Evolutionary conservation across 2,797 vertebrate genomes (phyloP).

Genomic region (Microcaecilia unicolor): DNA sequence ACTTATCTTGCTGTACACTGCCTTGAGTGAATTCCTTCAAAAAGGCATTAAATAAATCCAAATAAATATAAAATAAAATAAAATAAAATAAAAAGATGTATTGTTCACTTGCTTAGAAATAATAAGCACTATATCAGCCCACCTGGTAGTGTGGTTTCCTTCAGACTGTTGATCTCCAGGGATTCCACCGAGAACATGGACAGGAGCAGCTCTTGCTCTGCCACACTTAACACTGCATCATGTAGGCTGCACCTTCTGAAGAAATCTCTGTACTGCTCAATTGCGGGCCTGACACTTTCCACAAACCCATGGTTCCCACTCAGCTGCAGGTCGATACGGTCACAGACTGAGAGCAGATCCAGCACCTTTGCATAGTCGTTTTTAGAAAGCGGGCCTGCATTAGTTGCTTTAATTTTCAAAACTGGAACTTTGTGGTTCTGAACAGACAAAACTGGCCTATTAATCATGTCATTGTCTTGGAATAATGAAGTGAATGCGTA

Average conservation of each 20-base stretch:
- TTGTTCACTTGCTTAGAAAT: too few relatives aligned
- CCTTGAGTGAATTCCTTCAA: too few relatives aligned
- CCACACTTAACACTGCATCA: not conserved
- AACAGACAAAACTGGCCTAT: not conserved
- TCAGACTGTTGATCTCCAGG: slow-evolving; percentile 9
- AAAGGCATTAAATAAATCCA: too few relatives aligned
- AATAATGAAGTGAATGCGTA: not conserved
- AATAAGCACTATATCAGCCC: too few relatives aligned
- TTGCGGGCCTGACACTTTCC: slow-evolving; percentile 8
- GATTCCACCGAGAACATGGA: slow-evolving; percentile 19
- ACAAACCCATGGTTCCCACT: not conserved
- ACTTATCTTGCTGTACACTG: too few relatives aligned
- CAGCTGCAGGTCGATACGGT: slow-evolving; percentile 12
- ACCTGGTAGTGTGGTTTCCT: slow-evolving; percentile 11
- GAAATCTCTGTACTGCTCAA: slow-evolving; percentile 2
- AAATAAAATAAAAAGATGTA: too few relatives aligned
- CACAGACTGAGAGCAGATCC: slow-evolving; percentile 16
- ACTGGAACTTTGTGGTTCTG: not conserved
- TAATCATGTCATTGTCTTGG: not conserved
- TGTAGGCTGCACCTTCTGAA: slow-evolving; percentile 8
- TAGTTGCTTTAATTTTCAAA: not conserved
- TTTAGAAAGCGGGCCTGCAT: not conserved
- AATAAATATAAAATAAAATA: too few relatives aligned
- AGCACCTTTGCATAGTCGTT: not conserved
- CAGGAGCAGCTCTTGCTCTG: slow-evolving; percentile 22